Percentiles rank a stretch among this genome's conserved stretches.
Conservation (phyloP, 2,113 vertebrate species). For the Caloenas nicobarica region DNA sequence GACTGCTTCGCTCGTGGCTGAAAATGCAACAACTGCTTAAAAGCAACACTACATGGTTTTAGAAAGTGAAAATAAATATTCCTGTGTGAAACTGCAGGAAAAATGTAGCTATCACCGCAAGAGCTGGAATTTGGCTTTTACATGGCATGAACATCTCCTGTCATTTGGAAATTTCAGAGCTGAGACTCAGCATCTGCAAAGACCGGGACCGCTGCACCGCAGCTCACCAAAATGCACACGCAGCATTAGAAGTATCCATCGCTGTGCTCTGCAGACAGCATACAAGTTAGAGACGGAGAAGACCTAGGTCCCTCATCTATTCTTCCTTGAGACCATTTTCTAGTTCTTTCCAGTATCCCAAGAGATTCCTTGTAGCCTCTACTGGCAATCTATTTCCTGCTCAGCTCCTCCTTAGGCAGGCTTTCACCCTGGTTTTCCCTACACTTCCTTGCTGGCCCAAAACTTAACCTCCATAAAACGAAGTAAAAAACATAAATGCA, state of each 20-base stretch:
- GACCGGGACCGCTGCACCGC: rapidly evolving
- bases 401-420: not conserved
- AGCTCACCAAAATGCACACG: rapidly evolving
- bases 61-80: conserved; percentile 36
- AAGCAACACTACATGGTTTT: not conserved
- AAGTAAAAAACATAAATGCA: not conserved
- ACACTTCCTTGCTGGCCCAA: not conserved
- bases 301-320: not conserved
- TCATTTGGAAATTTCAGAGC: not conserved
- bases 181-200: not conserved
- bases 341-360: not conserved
- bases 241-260: rapidly evolving
- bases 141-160: not conserved
- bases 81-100: not conserved
- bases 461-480: not conserved
- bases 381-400: not conserved
- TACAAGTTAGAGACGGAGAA: rapidly evolving
- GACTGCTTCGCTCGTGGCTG: not conserved
- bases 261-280: not conserved
- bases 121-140: not conserved
- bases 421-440: not conserved
- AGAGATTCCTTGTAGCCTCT: not conserved
- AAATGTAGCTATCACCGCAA: not conserved
- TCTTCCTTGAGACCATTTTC: not conserved
- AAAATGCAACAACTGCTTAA: conserved; percentile 1